Evolutionary conservation across 1,140 invertebrate genomes (phyloP).

Genomic region (Thaumatotibia leucotreta): DNA sequence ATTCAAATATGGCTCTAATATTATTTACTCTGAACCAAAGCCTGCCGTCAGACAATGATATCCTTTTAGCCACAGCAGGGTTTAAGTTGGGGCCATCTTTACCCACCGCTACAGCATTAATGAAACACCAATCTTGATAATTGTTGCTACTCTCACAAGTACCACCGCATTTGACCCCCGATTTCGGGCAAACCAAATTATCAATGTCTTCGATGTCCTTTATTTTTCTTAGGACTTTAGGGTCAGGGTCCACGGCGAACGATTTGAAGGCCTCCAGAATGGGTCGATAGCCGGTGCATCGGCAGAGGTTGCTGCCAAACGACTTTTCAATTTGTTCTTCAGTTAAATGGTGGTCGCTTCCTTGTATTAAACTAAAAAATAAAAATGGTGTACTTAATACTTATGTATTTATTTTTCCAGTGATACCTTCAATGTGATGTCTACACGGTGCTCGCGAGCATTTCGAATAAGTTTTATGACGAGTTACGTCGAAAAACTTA

Average conservation of each 20-base stretch:
- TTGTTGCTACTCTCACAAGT: slow-evolving; percentile 18
- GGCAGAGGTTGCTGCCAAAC: slow-evolving; percentile 87
- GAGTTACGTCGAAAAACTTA: too few relatives aligned
- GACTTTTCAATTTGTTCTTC: slow-evolving; percentile 84
- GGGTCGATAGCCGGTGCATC: slow-evolving; percentile 90
- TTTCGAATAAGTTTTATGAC: too few relatives aligned
- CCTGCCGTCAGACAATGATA: slow-evolving; percentile 21
- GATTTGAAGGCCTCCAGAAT: slow-evolving; percentile 89
- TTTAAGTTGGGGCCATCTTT: not conserved
- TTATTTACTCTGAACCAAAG: slow-evolving; percentile 22
- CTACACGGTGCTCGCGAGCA: too few relatives aligned
- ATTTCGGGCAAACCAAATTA: slow-evolving; percentile 25
- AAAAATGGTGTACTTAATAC: not conserved
- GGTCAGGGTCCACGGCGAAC: slow-evolving; percentile 78
- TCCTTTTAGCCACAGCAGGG: slow-evolving; percentile 24
- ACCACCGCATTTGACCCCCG: slow-evolving; percentile 19
- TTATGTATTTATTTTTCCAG: not conserved
- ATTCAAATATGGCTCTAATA: slow-evolving; percentile 23
- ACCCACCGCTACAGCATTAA: slow-evolving; percentile 11
- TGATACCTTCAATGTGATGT: too few relatives aligned
- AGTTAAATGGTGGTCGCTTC: slow-evolving; percentile 56
- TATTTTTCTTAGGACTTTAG: slow-evolving; percentile 60
- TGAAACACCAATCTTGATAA: slow-evolving; percentile 27
- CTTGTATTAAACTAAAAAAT: slow-evolving; percentile 30
- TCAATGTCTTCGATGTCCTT: slow-evolving; percentile 77